Conservation (phyloP, 2,888 invertebrate genomes). For the Artemia sinica region DNA sequence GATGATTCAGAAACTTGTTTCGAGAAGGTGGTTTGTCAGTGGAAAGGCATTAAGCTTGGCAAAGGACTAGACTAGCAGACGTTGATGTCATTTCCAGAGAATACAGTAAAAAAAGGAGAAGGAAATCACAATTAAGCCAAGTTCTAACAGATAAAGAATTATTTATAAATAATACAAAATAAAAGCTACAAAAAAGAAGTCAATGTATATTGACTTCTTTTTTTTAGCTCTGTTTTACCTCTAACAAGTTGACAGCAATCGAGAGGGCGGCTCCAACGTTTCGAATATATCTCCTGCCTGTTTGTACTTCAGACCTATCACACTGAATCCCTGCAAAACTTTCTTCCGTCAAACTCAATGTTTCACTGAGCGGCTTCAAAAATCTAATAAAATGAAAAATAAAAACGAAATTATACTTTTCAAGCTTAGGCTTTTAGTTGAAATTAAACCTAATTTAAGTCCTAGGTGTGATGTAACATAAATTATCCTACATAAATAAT, state of each 20-base stretch:
- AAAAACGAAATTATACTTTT: too few relatives aligned
- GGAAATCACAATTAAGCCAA: not conserved
- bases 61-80: too few relatives aligned
- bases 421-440: too few relatives aligned
- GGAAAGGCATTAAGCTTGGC: too few relatives aligned
- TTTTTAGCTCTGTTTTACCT: too few relatives aligned
- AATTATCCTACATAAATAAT: too few relatives aligned
- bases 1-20: too few relatives aligned
- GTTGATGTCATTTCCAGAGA: too few relatives aligned
- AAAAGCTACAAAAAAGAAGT: not conserved
- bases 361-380: conserved; percentile 79
- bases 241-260: conserved; percentile 84
- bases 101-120: not conserved
- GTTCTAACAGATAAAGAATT: conserved; percentile 18
- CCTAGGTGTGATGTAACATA: too few relatives aligned
- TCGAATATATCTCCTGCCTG: conserved; percentile 79
- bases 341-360: conserved; percentile 89
- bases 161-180: not conserved
- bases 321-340: conserved; percentile 71
- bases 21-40: too few relatives aligned
- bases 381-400: conserved; percentile 40
- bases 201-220: too few relatives aligned
- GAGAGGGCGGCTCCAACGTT: conserved; percentile 94
- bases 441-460: too few relatives aligned
- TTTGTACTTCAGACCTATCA: conserved; percentile 84